Evolutionary conservation across 2,888 invertebrate species (phyloP).

Genomic region (Cataglyphis albicans): DNA sequence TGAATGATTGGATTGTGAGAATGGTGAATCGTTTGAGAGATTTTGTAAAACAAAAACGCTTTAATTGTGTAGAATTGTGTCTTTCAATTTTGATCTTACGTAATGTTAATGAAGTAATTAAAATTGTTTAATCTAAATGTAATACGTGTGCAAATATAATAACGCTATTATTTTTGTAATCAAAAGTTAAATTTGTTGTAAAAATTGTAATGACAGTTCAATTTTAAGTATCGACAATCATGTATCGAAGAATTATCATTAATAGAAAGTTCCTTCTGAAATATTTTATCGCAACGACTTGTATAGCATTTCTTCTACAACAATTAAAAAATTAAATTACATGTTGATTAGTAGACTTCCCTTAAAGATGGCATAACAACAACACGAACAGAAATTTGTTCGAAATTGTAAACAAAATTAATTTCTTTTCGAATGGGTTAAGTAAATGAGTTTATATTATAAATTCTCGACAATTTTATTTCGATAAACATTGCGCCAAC

Average conservation of each 20-base stretch:
- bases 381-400: slow-evolving; percentile 40
- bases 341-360: slow-evolving; percentile 43
- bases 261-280: slow-evolving; percentile 10
- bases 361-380: slow-evolving; percentile 29
- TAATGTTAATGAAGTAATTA: background rate
- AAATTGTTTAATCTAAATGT: background rate
- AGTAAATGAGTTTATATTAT: slow-evolving; percentile 51
- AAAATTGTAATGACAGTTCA: background rate
- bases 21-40: background rate
- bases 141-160: background rate
- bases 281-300: slow-evolving; percentile 11
- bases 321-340: slow-evolving; percentile 45
- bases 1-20: slow-evolving; percentile 47
- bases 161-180: background rate
- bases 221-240: background rate
- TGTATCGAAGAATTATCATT: background rate
- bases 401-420: slow-evolving; percentile 52
- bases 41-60: background rate
- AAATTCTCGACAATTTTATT: slow-evolving; percentile 51
- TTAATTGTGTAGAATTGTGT: background rate
- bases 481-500: slow-evolving; percentile 42
- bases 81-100: background rate
- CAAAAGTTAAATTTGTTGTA: background rate
- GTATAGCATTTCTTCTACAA: slow-evolving; percentile 23
- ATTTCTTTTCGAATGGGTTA: slow-evolving; percentile 52